These are phyloP conservation scores for Tyria jacobaeae DNA, from an alignment of 2,888 invertebrate genomes.

Conservation along the genomic window DNA sequence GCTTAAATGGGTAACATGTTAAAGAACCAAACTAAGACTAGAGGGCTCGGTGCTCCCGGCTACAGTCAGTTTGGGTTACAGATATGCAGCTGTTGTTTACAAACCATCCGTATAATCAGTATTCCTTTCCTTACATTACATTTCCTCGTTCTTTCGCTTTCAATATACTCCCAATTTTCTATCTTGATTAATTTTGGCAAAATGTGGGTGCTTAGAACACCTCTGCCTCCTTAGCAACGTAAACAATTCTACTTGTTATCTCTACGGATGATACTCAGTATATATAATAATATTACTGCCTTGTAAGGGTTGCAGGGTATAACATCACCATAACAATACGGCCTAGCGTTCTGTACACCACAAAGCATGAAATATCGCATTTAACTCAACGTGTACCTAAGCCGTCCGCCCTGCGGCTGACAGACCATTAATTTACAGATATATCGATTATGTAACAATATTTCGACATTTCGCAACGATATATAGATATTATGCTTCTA, in stretches of 20 bases:
- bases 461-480: slow-evolving; percentile 42
- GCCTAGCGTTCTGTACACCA: slow-evolving; percentile 33
- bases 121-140: no score
- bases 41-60: no score
- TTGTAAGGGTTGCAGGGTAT: slow-evolving; percentile 3
- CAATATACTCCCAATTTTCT: no score
- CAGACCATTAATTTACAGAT: slow-evolving; percentile 61
- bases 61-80: no score
- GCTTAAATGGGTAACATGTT: no score
- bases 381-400: slow-evolving; percentile 44
- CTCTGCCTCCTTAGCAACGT: no score
- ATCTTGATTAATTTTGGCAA: no score
- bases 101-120: no score
- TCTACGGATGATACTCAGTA: slow-evolving; percentile 1
- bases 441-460: slow-evolving; percentile 50
- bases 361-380: slow-evolving; percentile 47
- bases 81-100: no score
- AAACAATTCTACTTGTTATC: neutral
- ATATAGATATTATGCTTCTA: slow-evolving; percentile 47
- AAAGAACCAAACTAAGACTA: no score
- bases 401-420: slow-evolving; percentile 50
- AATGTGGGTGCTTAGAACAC: no score
- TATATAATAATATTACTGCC: neutral
- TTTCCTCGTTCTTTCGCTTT: no score
- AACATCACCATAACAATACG: slow-evolving; percentile 30